A percentile compares a stretch with the other conserved stretches of the same genome.
Evolutionary conservation across 2,888 invertebrate species (phyloP).

Genomic region (Chrysodeixis includens): DNA sequence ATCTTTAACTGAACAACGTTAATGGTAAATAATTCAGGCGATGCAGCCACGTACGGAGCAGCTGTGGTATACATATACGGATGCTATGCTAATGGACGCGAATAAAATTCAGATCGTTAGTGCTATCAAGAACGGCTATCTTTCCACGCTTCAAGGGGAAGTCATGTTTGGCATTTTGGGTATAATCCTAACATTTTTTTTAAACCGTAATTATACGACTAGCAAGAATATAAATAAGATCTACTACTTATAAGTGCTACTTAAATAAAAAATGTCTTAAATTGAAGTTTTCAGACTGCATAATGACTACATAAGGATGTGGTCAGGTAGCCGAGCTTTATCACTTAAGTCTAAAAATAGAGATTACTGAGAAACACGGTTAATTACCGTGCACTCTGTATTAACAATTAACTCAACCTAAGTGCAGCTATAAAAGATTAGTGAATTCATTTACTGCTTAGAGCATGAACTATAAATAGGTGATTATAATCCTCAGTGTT

Average conservation of each 20-base stretch:
- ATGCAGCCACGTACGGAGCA: slow-evolving; percentile 49
- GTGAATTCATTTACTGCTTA: neutral
- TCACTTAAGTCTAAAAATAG: neutral
- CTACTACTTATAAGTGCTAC: no score
- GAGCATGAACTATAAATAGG: neutral
- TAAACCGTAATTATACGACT: no score
- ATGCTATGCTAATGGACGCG: slow-evolving; percentile 53
- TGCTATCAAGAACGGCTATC: slow-evolving; percentile 64
- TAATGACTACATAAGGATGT: no score
- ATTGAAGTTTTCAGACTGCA: no score
- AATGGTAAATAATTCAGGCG: slow-evolving; percentile 64
- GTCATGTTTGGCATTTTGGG: slow-evolving; percentile 1
- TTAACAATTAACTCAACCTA: neutral
- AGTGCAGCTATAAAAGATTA: slow-evolving; percentile 2
- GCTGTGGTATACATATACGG: neutral
- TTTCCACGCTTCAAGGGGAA: slow-evolving; percentile 32
- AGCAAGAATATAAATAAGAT: no score
- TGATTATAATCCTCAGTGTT: neutral
- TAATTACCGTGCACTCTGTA: neutral
- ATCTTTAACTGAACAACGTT: slow-evolving; percentile 36
- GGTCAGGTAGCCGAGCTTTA: neutral
- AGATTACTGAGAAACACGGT: neutral
- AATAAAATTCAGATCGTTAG: slow-evolving; percentile 65
- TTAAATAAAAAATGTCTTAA: no score
- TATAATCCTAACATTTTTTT: neutral